These are phyloP conservation scores for Onychostoma macrolepis DNA, from an alignment of 2,113 vertebrate genomes.

Conservation along the genomic window DNA sequence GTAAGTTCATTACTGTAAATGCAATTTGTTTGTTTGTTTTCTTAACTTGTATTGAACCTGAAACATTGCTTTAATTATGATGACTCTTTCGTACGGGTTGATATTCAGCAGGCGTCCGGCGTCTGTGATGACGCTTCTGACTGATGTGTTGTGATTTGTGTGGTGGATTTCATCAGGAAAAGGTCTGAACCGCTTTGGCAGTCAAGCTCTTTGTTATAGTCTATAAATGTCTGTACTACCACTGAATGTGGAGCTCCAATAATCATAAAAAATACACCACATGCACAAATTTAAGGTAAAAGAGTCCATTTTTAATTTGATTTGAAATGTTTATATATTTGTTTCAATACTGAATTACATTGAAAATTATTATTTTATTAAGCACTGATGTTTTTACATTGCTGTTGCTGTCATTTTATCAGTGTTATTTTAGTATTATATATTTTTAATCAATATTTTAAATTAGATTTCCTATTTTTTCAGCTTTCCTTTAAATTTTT, in stretches of 20 bases:
- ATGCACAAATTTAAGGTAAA: neutral
- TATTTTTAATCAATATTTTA: too few species aligned
- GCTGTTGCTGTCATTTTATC: too few species aligned
- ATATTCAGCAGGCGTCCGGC: neutral
- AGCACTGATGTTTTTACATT: too few species aligned
- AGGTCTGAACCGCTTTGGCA: neutral
- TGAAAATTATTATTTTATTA: too few species aligned
- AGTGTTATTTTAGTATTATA: too few species aligned
- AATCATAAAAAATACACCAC: neutral
- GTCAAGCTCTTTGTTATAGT: neutral
- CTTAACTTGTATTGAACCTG: neutral
- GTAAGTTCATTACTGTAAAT: slow-evolving; percentile 6
- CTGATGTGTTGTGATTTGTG: neutral
- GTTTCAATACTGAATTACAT: neutral
- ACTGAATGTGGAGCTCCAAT: neutral
- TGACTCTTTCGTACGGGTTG: neutral
- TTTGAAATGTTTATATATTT: too few species aligned
- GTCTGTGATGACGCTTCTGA: neutral
- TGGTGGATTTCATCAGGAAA: neutral
- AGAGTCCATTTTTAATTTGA: neutral
- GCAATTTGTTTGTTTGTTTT: neutral
- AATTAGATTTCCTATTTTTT: too few species aligned
- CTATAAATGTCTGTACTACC: neutral
- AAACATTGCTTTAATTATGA: neutral
- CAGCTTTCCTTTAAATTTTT: too few species aligned